A percentile compares a stretch with the other conserved stretches of the same genome.
These are phyloP conservation scores for Danio jaintianensis DNA, from an alignment of 2,797 vertebrate genomes.

Conservation along the genomic window DNA sequence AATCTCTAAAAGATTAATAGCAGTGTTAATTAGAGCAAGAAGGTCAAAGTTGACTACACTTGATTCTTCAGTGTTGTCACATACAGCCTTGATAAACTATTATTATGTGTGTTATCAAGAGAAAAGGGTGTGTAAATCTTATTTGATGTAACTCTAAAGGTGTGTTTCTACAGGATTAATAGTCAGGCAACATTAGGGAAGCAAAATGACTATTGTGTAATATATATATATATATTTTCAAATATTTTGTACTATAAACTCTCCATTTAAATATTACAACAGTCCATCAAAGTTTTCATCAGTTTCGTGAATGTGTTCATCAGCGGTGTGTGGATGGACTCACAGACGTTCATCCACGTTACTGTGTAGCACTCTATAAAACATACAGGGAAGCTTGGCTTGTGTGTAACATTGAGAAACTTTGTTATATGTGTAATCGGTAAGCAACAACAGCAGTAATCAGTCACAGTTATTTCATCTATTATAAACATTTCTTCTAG, in stretches of 20 bases:
- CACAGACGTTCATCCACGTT: background rate
- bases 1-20: no score
- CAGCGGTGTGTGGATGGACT: background rate
- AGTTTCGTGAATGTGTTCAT: background rate
- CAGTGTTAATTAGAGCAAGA: no score
- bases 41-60: no score
- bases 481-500: background rate
- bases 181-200: no score
- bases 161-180: no score
- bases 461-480: background rate
- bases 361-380: background rate
- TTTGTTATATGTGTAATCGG: background rate
- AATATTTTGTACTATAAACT: background rate
- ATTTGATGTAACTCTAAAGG: no score
- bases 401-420: background rate
- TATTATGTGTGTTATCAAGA: no score
- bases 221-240: background rate
- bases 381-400: background rate
- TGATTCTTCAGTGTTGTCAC: no score
- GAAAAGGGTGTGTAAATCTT: no score
- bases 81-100: no score
- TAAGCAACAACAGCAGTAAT: no score
- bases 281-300: background rate
- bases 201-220: background rate
- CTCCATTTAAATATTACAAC: background rate